Evolutionary conservation across 1,140 invertebrate genomes (phyloP).

Genomic region (Trichonephila clavipes): DNA sequence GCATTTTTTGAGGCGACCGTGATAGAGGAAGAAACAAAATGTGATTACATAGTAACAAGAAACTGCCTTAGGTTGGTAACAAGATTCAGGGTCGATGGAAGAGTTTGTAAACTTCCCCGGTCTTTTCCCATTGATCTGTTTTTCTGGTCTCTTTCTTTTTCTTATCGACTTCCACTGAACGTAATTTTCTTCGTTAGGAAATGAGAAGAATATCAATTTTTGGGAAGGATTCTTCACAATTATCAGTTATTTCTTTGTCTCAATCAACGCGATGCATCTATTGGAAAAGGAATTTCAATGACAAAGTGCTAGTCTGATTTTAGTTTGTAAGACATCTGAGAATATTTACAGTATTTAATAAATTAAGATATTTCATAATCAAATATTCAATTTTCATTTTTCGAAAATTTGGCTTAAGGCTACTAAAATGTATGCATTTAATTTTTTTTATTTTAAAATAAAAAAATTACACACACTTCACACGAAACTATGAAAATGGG

Average conservation of each 20-base stretch:
- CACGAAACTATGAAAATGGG: too few species aligned
- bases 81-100: constrained; percentile 67
- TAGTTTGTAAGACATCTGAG: too few species aligned
- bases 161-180: constrained; percentile 43
- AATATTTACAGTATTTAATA: too few species aligned
- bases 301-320: too few species aligned
- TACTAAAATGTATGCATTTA: too few species aligned
- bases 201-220: constrained; percentile 67
- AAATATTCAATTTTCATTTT: too few species aligned
- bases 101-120: constrained; percentile 64
- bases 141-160: background rate
- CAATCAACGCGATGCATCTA: background rate
- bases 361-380: too few species aligned
- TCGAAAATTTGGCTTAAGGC: too few species aligned
- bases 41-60: constrained; percentile 68
- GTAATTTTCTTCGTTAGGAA: constrained; percentile 67
- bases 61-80: constrained; percentile 54
- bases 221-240: constrained; percentile 14
- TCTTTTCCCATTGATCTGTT: constrained; percentile 59
- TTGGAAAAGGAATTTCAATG: background rate
- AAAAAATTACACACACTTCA: too few species aligned
- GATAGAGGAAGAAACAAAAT: constrained; percentile 54
- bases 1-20: constrained; percentile 26
- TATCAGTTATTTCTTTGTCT: background rate
- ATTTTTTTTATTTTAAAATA: too few species aligned